Evolutionary conservation across 2,888 invertebrate genomes (phyloP), one percentile per base, ranked within the genome.

Genomic region (Apodemia mormo): DNA sequence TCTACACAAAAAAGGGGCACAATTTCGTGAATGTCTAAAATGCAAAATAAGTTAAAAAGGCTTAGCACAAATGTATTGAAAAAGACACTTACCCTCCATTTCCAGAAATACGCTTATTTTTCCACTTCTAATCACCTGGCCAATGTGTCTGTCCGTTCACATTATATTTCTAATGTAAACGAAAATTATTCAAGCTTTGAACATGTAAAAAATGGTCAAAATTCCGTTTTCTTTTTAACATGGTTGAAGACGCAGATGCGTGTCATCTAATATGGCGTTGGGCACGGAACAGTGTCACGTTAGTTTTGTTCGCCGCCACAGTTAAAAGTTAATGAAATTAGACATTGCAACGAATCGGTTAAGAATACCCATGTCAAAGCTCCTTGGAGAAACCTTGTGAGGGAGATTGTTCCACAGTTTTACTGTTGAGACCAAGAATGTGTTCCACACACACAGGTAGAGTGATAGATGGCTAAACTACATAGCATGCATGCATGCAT

Each of bases 101-200:
- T 73, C 72, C 73, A 72, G 65, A 72, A 75, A 75, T 73, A 75
- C 76, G 71, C 72, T 73, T 76, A 67, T 74, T 76, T 74, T 70
- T 68, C 72, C 72, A 76, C 72, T 75, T 76, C 22, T 22, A 22
- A 22, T 22, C 22, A 22, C 22, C 22, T 22, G 22, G 22, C 22
- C 22, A 22, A 22, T 66, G 68, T 72, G 61, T 71, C 72, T 75
- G 73, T 49, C 70, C 72, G 70, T 73, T 73, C 69, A 73, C 74
- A 67, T 75, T 75, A 73, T 75, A 72, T 74, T 74, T 76, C 74
- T 68, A 72, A 75, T 73, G 75, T 71, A 64, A 69, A 71, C 69
- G 68, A 71, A 69, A 68, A 67, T 65, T 71, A 68, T 72, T 72
- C 70, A 67, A 70, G 73, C 73, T 68, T 71, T 69, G 67, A 73